These are phyloP conservation scores for Tinamus major DNA, from an alignment of 2,797 vertebrate species.

Conservation along the genomic window DNA sequence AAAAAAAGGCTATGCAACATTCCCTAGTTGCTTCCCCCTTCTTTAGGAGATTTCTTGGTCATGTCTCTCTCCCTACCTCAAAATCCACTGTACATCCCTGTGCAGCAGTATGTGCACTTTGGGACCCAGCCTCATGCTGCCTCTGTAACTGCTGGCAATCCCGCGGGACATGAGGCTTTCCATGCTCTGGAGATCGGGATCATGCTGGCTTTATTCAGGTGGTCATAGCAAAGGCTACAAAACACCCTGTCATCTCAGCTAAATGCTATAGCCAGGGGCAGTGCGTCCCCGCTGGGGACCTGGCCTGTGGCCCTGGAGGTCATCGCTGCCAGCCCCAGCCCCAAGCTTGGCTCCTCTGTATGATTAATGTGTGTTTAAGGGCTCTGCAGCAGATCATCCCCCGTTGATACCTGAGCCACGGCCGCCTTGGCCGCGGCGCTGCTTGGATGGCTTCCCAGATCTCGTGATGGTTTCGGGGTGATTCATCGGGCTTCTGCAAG, in stretches of 20 bases:
- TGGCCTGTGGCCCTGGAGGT: background rate
- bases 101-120: too few species aligned
- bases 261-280: background rate
- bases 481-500: background rate
- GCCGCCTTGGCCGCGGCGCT: background rate
- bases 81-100: background rate
- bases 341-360: accelerated
- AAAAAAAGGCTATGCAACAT: too few species aligned
- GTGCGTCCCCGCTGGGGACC: background rate
- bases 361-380: background rate
- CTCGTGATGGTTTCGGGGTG: background rate
- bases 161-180: background rate
- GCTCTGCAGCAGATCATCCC: background rate
- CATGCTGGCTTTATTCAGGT: background rate
- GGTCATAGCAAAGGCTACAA: background rate
- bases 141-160: too few species aligned
- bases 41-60: background rate
- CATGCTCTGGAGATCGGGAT: too few species aligned
- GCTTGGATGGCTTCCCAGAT: background rate
- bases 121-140: too few species aligned
- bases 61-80: background rate
- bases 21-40: background rate
- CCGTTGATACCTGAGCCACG: background rate
- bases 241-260: too few species aligned
- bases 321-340: background rate